Evolutionary conservation across 1,140 invertebrate species (phyloP).

Genomic region (Zaprionus gabonicus): DNA sequence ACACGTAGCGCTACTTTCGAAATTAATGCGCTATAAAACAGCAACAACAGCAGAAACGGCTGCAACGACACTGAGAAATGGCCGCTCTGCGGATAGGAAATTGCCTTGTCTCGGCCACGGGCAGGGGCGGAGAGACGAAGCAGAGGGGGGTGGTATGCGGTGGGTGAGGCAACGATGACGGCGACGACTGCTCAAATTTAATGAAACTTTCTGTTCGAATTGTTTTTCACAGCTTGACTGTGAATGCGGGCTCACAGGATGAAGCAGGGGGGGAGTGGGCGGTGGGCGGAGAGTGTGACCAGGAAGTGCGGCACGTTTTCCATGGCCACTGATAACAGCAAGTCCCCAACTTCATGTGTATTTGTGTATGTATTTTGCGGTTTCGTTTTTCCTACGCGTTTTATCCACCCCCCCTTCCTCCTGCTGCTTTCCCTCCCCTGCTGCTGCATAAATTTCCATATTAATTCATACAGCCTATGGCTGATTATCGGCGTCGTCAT

Average conservation of each 20-base stretch:
- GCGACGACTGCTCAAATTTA: constrained; percentile 62
- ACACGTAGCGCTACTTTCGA: constrained; percentile 81
- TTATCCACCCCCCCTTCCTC: neutral
- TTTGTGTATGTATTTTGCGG: constrained; percentile 55
- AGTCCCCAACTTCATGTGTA: constrained; percentile 49
- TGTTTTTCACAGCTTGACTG: constrained; percentile 63
- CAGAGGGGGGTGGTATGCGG: neutral
- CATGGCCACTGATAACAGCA: constrained; percentile 55
- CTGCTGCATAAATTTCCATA: constrained; percentile 74
- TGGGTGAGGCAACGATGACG: constrained; percentile 13
- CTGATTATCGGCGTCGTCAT: constrained; percentile 66
- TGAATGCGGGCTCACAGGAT: constrained; percentile 1
- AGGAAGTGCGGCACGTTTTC: constrained; percentile 73
- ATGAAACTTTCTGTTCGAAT: constrained; percentile 76
- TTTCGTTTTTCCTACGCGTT: constrained; percentile 50
- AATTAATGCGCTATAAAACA: constrained; percentile 81
- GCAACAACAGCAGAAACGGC: constrained; percentile 50
- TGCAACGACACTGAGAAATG: constrained; percentile 73
- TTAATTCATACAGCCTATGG: constrained; percentile 61
- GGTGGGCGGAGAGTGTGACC: constrained; percentile 2
- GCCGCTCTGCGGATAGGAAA: constrained; percentile 71
- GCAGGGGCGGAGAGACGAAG: neutral
- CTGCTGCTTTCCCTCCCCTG: neutral
- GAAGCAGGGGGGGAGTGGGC: no score
- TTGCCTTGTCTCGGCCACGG: constrained; percentile 57